Percentiles rank a stretch among this genome's conserved stretches.
These are phyloP conservation scores for Habroteleia sp. DNA, from an alignment of 2,888 invertebrate species.

Conservation along the genomic window DNA sequence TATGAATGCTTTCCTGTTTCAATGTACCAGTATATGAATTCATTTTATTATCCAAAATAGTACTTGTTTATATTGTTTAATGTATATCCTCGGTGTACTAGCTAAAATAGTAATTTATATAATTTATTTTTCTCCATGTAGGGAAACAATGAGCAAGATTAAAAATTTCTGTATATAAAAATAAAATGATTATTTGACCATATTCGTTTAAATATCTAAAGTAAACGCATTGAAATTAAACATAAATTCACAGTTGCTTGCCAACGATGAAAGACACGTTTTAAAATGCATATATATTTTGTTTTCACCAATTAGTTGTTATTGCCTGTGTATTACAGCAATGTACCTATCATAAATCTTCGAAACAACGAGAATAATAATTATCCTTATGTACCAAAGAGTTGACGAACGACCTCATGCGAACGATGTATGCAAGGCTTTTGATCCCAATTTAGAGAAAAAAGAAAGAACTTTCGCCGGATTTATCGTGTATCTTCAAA, in stretches of 20 bases:
- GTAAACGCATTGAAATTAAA: slow-evolving; percentile 13
- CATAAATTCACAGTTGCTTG: slow-evolving; percentile 27
- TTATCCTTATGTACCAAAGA: slow-evolving; percentile 48
- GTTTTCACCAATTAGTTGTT: slow-evolving; percentile 52
- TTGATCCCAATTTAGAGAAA: slow-evolving; percentile 66
- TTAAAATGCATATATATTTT: slow-evolving; percentile 49
- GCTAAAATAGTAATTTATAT: too few relatives aligned
- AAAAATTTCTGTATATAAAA: too few relatives aligned
- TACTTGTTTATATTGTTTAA: too few relatives aligned
- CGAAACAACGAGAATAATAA: slow-evolving; percentile 60
- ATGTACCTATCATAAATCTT: slow-evolving; percentile 61
- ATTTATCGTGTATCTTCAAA: slow-evolving; percentile 70
- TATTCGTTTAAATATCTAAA: slow-evolving; percentile 4
- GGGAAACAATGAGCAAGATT: too few relatives aligned
- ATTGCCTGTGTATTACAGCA: slow-evolving; percentile 36
- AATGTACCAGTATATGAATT: too few relatives aligned
- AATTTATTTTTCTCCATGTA: too few relatives aligned
- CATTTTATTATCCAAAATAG: too few relatives aligned
- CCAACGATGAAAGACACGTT: slow-evolving; percentile 25
- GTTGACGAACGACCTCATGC: slow-evolving; percentile 48
- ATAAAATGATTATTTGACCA: too few relatives aligned
- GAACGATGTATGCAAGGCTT: slow-evolving; percentile 47
- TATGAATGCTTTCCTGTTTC: too few relatives aligned
- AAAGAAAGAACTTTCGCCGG: slow-evolving; percentile 58
- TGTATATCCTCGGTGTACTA: too few relatives aligned